phyloP scores from a whole-genome alignment of 1,140 invertebrate genomes.

The Paraescarpia echinospica region DNA sequence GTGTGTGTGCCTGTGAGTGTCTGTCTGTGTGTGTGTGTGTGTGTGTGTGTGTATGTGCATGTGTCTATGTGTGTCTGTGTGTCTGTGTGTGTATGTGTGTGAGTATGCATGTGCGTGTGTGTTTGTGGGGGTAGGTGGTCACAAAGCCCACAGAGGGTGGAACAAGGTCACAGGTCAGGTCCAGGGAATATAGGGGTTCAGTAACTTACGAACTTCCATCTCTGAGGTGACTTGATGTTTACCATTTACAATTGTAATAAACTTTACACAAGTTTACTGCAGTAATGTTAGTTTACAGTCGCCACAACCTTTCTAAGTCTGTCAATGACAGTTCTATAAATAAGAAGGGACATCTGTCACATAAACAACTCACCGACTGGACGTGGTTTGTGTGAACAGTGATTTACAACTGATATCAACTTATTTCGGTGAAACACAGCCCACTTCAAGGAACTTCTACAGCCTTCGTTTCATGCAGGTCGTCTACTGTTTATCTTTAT shows the following conservation, averaged over 20 bases:
- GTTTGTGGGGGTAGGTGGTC: no score
- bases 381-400: background rate
- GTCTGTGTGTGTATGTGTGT: no score
- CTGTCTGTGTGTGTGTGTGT: conserved; percentile 27
- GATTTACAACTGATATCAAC: background rate
- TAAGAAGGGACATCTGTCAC: background rate
- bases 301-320: background rate
- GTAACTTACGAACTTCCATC: background rate
- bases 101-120: background rate
- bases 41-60: conserved; percentile 25
- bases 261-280: background rate
- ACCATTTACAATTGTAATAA: background rate
- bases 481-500: background rate
- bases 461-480: background rate
- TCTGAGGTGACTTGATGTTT: background rate
- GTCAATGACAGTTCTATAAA: background rate
- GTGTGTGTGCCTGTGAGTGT: conserved; percentile 20
- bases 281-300: background rate
- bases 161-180: background rate
- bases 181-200: background rate
- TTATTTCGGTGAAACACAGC: background rate
- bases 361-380: background rate
- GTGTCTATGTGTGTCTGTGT: background rate
- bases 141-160: background rate
- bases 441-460: background rate